Evolutionary conservation across 2,113 vertebrate genomes (phyloP), one percentile per base, ranked within the genome.

Genomic region (Collichthys lucidus): DNA sequence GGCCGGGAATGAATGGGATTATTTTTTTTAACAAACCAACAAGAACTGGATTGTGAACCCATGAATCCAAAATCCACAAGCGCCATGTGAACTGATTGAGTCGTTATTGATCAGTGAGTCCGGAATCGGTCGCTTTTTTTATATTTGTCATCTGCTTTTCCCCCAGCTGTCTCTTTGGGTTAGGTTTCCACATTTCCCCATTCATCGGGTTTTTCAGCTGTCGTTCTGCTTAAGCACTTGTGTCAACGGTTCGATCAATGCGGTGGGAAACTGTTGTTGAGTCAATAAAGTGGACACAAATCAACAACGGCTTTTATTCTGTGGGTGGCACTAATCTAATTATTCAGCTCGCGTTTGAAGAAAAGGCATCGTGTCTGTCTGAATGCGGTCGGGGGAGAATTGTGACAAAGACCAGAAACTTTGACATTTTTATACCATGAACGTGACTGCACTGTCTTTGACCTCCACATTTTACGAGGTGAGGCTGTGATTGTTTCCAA

Each of bases 401-500:
- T 67, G 46, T 66, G 40, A 66, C 42, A 49, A 31, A 57, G 3
- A 79, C 22, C 17, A 6, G 46, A 85, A 77, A 42, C 0, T 4
- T 4, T 3, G 0, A 57, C n/a, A 9, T 12, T 35, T 55, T 8
- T 16, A 4, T 22, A 11, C 61, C 17, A 11, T 53, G n/a, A 52
- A 64, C 56, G 42, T 61, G 49, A 79, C 46, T 55, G 49, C 40
- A 24, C 24, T 62, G 40, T 70, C 67, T 67, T 40, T 83, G 77
- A 66, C 77, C 24, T 63, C 0, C 0, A 4, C 72, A 7, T 86
- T 86, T 66, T 52, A 78, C 17, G 72, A 80, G 2, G 71, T 64
- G 79, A 61, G 40, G 67, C 49, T 67, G 35, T 64, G 60, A 82
- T 63, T 66, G 44, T 75, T 90, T 64, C 83, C 22, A 68, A 61